These are phyloP conservation scores for Chloromyia formosa DNA, from an alignment of 2,888 invertebrate genomes.

Conservation along the genomic window DNA sequence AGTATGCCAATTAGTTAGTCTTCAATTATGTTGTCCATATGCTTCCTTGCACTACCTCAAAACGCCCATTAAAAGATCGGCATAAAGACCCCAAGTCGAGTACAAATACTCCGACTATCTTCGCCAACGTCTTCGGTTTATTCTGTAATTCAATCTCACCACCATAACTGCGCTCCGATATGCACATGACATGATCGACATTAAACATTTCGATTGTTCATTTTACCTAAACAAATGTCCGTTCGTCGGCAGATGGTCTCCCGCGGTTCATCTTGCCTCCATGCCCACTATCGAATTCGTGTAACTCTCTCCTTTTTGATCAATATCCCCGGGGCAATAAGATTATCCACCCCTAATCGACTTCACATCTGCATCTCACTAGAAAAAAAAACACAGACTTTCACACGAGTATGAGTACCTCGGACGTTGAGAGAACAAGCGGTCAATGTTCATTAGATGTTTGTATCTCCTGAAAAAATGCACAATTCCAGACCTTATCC, in stretches of 20 bases:
- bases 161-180: neutral
- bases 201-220: constrained; percentile 14
- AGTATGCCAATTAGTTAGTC: no score
- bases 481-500: constrained; percentile 20
- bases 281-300: constrained; percentile 2
- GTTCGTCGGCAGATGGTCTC: neutral
- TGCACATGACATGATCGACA: neutral
- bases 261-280: neutral
- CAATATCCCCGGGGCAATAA: neutral
- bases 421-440: neutral
- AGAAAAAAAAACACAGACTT: neutral
- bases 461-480: constrained; percentile 3
- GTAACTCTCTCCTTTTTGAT: constrained; percentile 11
- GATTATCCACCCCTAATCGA: constrained; percentile 18
- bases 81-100: neutral
- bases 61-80: no score
- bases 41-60: no score
- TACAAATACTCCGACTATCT: neutral
- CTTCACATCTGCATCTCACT: constrained; percentile 27
- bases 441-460: constrained; percentile 6
- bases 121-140: neutral
- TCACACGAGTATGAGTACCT: constrained; percentile 4
- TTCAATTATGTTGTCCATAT: no score
- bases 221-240: constrained; percentile 29
- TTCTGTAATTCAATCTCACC: constrained; percentile 1